Evolutionary conservation across 2,797 vertebrate genomes (phyloP), one percentile per base, ranked within the genome.

Genomic region (Lycodopsis pacificus): DNA sequence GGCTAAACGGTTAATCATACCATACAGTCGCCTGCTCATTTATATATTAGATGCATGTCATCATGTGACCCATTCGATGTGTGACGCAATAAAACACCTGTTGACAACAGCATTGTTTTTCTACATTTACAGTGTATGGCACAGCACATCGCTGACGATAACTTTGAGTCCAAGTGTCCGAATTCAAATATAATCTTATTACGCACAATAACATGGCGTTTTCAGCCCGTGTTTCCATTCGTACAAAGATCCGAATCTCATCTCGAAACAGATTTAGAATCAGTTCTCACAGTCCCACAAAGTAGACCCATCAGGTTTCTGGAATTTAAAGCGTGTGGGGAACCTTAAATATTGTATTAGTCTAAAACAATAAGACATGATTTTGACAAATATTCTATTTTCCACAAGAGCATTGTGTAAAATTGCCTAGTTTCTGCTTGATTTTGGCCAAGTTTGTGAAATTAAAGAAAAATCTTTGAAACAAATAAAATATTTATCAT

Each of bases 1-100:
- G 73, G 68, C 70, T 85, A 59, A 81, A 76, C 64, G 65, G n/a
- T 63, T 76, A 70, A 73, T 75, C 32, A 19, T 20, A 62, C 17
- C 19, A 65, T 40, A 27, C 2, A 68, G 65, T 6, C 65, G 2
- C 42, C 57, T 61, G 2, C 46, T 80, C 20, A 40, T 73, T 32
- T 8, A 14, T 9, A 7, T 54, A 49, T 67, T 74, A 57, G 62
- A 81, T 49, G 25, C 40, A 61, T 2, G 13, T 56, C 3, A 40
- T 44, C 8, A 51, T 51, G 34, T 81, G 46, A 83, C 19, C n/a
- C 42, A 64, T 70, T 57, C 56, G 54, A 51, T 65, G 61, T 40
- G n/a, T 56, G 61, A 49, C 1, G 3, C 2, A 65, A 63, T 34
- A 67, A 77, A 68, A 73, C 58, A 72, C 20, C 59, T 40, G 32